Base-by-base conservation (phyloP, 2,113 vertebrate species). In the Coptodon rendalli region DNA sequence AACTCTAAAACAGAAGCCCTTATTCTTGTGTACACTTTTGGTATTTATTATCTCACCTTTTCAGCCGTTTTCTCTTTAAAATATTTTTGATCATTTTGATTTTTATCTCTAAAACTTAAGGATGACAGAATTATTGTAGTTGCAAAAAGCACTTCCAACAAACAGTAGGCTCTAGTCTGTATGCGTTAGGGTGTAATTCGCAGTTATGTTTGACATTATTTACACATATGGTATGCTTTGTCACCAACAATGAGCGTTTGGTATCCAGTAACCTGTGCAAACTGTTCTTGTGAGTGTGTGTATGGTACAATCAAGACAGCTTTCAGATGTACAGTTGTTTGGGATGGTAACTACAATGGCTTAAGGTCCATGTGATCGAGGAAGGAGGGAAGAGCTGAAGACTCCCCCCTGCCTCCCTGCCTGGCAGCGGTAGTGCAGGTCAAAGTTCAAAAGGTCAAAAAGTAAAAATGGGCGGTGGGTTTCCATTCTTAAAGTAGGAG, bases 361-460 rank as follows among this genome's bases (percentile, higher is more conserved):
- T 96, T 96, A 94, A 95, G 94, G 95, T 96, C 95, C 94, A 89
- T 94, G 94, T 95, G 91, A 94, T 91, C 73, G 81, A 90, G 81
- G 86, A 85, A 89, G 61, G 84, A 50, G 81, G 89, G 90, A 68
- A 82, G 86, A 92, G 89, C 79, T 38, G 22, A 43, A 7, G 29
- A 63, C 93, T 92, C 87, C 68, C 90, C 89, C 80, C 54, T 9
- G 66, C 85, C 91, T 90, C 92, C 93, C 86, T 71, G 89, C 92
- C 95, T 94, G 94, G 91, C 95, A 96, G 95, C 95, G 53, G 94
- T 95, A 95, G 96, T 96, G 95, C 96, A 96, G 96, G 92, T 96
- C 95, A 95, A 95, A 95, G 95, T 95, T 95, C 95, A 93, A 93
- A 95, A 94, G 86, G 90, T 95, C 95, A 94, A 94, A 94, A 95